These are phyloP conservation scores for Drosophila gaucha DNA, from an alignment of 2,888 invertebrate species.

Conservation along the genomic window DNA sequence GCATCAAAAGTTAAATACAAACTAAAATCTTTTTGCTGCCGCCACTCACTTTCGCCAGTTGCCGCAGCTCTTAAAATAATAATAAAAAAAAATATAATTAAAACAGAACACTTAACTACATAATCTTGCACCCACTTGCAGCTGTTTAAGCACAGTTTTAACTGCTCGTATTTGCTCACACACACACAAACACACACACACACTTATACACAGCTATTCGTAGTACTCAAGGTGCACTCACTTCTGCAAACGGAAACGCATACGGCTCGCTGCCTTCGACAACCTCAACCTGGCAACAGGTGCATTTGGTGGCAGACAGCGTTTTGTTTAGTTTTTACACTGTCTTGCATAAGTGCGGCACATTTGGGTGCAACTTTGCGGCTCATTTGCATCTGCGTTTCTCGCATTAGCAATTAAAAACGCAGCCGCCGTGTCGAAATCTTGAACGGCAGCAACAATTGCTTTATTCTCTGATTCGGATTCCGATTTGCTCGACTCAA, in stretches of 20 bases:
- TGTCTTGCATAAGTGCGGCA: slow-evolving; percentile 28
- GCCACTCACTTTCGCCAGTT: slow-evolving; percentile 64
- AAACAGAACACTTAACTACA: slow-evolving; percentile 47
- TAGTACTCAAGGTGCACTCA: slow-evolving; percentile 16
- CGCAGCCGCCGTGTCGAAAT: slow-evolving; percentile 67
- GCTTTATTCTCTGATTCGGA: slow-evolving; percentile 66
- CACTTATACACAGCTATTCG: background rate
- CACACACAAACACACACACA: slow-evolving; percentile 9
- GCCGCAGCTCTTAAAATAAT: slow-evolving; percentile 3
- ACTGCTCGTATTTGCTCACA: slow-evolving; percentile 15
- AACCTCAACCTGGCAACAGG: slow-evolving; percentile 37
- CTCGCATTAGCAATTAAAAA: slow-evolving; percentile 73
- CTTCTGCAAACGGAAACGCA: slow-evolving; percentile 68
- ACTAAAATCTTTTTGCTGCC: slow-evolving; percentile 25
- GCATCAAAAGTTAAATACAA: slow-evolving; percentile 1
- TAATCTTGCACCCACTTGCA: slow-evolving; percentile 33
- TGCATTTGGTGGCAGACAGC: slow-evolving; percentile 51
- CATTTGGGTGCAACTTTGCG: slow-evolving; percentile 46
- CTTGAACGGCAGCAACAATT: slow-evolving; percentile 4
- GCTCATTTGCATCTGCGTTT: slow-evolving; percentile 67
- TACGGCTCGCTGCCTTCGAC: slow-evolving; percentile 73
- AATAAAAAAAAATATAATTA: slow-evolving; percentile 18
- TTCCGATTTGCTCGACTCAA: slow-evolving; percentile 37
- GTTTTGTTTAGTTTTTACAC: slow-evolving; percentile 19
- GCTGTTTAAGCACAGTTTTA: slow-evolving; percentile 6